Evolutionary conservation across 2,797 vertebrate species (phyloP), one percentile per base, ranked within the genome.

Genomic region (Tangara arthus): DNA sequence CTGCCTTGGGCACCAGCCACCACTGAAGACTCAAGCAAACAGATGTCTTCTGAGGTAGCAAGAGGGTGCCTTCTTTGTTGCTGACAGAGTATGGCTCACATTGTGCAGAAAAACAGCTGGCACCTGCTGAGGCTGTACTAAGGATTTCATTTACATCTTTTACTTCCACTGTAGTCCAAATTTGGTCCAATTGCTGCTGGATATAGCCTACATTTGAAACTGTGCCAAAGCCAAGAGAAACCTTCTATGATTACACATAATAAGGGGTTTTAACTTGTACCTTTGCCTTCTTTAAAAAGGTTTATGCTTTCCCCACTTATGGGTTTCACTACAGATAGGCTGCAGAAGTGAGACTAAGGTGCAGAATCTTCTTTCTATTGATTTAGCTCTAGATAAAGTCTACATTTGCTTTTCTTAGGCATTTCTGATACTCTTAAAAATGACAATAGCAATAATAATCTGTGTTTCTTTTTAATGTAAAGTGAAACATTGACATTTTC

Each of bases 71-170:
- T 1, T n/a, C 49, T 86, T 52, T 72, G 15, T 11, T 60, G 41
- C 46, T 72, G 27, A 42, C 39, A 80, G 12, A 3, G 0, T 24
- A n/a, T 11, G 14, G 55, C 34, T 82, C 30, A 15, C 0, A 0
- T 9, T 15, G 32, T 44, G 35, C 56, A 64, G 55, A 35, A 68
- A 49, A 89, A 50, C n/a, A 44, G 26, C 18, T 70, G 60, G 28
- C 6, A 7, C 32, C 68, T 52, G 56, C 42, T 65, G 27, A 82
- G 44, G 21, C 47, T 41, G 8, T 32, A 56, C 41, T 76, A 20
- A 35, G 26, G 32, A 23, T 81, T 68, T 63, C 21, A 56, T 61
- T 83, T 77, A 34, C 9, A 6, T 35, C n/a, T 64, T 72, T 66
- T 53, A 19, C 56, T 84, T 55, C 39, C 28, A 15, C 28, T 57